These are phyloP conservation scores for Phyllopteryx taeniolatus DNA, from an alignment of 2,113 vertebrate species.

Conservation along the genomic window DNA sequence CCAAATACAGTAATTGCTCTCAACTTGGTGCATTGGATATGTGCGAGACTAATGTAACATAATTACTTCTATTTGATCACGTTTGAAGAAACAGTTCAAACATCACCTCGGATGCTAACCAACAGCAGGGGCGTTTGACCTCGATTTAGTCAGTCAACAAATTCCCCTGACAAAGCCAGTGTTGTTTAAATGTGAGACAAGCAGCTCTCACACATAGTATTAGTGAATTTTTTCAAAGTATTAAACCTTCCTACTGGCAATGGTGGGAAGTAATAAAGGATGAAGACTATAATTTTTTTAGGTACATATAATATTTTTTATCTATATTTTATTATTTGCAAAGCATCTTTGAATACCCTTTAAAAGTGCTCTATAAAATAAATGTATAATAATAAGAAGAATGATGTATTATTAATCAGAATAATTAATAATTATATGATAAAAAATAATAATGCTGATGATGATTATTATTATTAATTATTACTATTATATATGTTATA, in stretches of 20 bases:
- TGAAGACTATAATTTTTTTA: neutral
- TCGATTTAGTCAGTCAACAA: neutral
- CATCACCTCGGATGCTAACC: neutral
- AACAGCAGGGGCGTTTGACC: neutral
- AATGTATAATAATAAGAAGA: too few species aligned
- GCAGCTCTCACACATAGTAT: constrained; percentile 13
- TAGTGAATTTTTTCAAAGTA: constrained; percentile 30
- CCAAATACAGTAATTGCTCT: neutral
- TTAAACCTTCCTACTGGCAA: constrained; percentile 35
- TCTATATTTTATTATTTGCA: too few species aligned
- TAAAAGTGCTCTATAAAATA: too few species aligned
- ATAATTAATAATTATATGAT: too few species aligned
- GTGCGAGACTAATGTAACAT: neutral
- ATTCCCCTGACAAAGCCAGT: constrained; percentile 18
- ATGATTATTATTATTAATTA: too few species aligned
- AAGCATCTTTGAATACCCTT: too few species aligned
- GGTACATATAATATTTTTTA: too few species aligned
- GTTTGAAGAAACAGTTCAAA: neutral
- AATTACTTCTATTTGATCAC: neutral
- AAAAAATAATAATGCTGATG: too few species aligned
- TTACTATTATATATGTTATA: too few species aligned
- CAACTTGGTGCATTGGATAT: neutral
- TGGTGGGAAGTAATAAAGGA: neutral
- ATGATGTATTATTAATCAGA: too few species aligned
- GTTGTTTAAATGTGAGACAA: constrained; percentile 28